phyloP scores from a whole-genome alignment of 2,797 vertebrate genomes.

The Onychomys leucogaster region DNA sequence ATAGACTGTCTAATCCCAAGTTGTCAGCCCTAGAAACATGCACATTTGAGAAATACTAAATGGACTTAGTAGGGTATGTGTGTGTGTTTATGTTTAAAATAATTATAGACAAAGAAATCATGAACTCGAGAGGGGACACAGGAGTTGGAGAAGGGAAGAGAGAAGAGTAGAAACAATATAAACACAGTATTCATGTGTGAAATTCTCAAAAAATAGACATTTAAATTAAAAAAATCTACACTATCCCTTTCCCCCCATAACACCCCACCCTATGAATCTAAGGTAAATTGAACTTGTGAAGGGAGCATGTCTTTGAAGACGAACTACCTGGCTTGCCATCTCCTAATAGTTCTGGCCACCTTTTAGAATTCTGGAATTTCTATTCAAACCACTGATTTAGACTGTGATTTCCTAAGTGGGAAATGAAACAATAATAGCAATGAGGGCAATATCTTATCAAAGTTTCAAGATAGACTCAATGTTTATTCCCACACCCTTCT shows the following conservation, averaged over 20 bases:
- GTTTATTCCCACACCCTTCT: neutral
- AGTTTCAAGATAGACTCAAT: neutral
- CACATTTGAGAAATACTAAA: neutral
- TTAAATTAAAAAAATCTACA: neutral
- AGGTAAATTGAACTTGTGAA: neutral
- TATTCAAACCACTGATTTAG: neutral
- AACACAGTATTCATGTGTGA: neutral
- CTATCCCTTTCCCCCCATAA: neutral
- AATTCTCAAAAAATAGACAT: neutral
- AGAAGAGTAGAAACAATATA: neutral
- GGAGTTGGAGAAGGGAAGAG: neutral
- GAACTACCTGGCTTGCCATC: neutral
- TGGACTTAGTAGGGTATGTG: too few relatives aligned
- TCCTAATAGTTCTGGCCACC: neutral
- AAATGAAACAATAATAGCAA: neutral
- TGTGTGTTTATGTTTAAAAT: neutral
- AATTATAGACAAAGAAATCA: neutral
- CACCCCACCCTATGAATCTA: neutral
- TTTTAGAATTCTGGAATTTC: neutral
- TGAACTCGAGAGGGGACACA: neutral
- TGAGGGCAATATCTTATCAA: neutral
- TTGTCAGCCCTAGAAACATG: neutral
- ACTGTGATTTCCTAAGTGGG: neutral
- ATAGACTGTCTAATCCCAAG: neutral
- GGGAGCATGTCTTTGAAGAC: neutral